These are phyloP conservation scores for Rhagonycha lutea DNA, from an alignment of 2,888 invertebrate species.

Conservation along the genomic window DNA sequence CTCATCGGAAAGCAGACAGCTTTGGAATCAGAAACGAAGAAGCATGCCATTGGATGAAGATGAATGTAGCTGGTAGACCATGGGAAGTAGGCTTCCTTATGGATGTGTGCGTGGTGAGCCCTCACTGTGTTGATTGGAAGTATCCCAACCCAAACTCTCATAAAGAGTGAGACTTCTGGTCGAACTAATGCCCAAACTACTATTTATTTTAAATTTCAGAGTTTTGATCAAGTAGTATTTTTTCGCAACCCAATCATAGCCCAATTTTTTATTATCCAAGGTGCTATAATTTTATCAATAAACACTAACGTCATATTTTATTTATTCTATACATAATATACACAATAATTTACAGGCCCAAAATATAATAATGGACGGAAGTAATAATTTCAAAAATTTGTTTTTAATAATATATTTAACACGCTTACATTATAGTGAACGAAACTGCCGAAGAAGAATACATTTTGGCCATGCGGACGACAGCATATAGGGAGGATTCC, in stretches of 20 bases:
- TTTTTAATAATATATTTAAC: background rate
- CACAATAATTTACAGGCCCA: background rate
- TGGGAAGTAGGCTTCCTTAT: too few relatives aligned
- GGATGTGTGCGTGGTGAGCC: too few relatives aligned
- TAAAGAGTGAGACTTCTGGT: too few relatives aligned
- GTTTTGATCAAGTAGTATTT: background rate
- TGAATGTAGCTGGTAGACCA: too few relatives aligned
- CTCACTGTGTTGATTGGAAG: too few relatives aligned
- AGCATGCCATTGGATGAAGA: too few relatives aligned
- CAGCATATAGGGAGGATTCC: conserved; percentile 19
- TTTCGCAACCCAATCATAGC: background rate
- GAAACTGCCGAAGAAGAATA: conserved; percentile 38
- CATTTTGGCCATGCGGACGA: conserved; percentile 40
- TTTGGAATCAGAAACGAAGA: too few relatives aligned
- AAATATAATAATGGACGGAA: background rate
- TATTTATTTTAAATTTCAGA: too few relatives aligned
- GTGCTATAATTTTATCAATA: too few relatives aligned
- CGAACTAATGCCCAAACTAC: too few relatives aligned
- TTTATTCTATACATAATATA: background rate
- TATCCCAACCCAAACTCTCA: too few relatives aligned
- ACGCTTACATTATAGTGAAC: conserved; percentile 30
- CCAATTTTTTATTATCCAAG: background rate
- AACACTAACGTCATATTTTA: background rate
- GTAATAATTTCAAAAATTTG: background rate
- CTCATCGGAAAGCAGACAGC: too few relatives aligned